phyloP scores from a whole-genome alignment of 2,888 invertebrate species.

The Aleiodes leptofemur region DNA sequence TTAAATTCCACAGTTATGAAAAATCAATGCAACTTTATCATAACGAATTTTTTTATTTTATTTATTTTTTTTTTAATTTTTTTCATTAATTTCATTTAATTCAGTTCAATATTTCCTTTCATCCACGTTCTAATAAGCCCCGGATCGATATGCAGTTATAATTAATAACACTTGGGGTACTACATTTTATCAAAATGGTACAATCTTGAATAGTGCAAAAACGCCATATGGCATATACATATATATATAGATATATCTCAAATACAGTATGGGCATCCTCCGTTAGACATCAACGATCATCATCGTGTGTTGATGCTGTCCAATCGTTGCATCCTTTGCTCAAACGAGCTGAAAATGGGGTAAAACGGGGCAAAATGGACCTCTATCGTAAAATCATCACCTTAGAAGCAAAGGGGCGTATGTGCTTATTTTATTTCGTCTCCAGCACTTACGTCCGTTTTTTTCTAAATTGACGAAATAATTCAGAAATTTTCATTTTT shows the following conservation, averaged over 20 bases:
- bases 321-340: background rate
- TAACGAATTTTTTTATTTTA: background rate
- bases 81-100: background rate
- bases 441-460: too few relatives aligned
- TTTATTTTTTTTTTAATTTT: too few relatives aligned
- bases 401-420: too few relatives aligned
- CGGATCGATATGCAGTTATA: conserved; percentile 1
- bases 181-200: background rate
- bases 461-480: too few relatives aligned
- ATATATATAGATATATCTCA: too few relatives aligned
- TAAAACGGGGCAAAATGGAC: too few relatives aligned
- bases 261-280: background rate
- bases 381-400: too few relatives aligned
- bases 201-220: conserved; percentile 3
- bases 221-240: conserved; percentile 34
- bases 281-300: conserved; percentile 18
- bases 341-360: background rate
- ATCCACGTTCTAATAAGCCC: background rate
- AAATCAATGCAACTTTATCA: background rate
- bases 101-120: background rate
- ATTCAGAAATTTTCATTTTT: too few relatives aligned
- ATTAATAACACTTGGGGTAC: conserved; percentile 9
- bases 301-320: conserved; percentile 19
- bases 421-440: too few relatives aligned
- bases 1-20: background rate